These are phyloP conservation scores for Gavia stellata DNA, from an alignment of 2,113 vertebrate species.

Conservation along the genomic window DNA sequence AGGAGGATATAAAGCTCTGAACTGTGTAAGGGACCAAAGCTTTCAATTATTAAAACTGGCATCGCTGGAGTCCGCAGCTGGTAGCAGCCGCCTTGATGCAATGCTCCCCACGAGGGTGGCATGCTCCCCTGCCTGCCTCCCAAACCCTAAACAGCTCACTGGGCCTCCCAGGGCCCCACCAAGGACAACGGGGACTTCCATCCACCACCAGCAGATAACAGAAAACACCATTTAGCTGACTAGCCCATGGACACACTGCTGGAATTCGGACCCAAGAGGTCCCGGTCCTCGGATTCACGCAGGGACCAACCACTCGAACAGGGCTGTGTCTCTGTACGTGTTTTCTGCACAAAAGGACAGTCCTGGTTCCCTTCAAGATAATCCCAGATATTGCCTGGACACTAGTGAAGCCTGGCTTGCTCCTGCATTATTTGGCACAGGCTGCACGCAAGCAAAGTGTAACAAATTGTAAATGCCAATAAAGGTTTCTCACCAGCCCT, in stretches of 20 bases:
- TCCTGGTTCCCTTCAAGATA: not conserved
- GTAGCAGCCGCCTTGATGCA: not conserved
- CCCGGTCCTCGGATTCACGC: accelerated
- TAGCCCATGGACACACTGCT: not conserved
- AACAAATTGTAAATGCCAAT: not conserved
- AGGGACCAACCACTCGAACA: not conserved
- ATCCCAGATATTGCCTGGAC: not conserved
- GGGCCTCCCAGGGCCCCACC: not conserved
- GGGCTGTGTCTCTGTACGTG: accelerated
- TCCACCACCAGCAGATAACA: not conserved
- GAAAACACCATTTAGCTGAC: not conserved
- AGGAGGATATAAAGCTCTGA: not conserved
- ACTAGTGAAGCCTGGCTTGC: not conserved
- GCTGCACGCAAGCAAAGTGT: not conserved
- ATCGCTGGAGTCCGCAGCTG: not conserved
- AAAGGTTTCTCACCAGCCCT: not conserved
- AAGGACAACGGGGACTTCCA: not conserved
- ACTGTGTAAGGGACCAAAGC: not conserved
- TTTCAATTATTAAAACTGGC: not conserved
- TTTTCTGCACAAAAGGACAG: not conserved
- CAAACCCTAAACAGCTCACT: not conserved
- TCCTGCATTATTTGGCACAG: not conserved
- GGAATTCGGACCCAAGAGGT: not conserved
- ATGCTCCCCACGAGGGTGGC: accelerated
- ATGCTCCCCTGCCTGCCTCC: not conserved